Percentiles rank a stretch among this genome's conserved stretches.
Evolutionary conservation across 2,797 vertebrate species (phyloP).

Genomic region (Silurus lanzhouensis): DNA sequence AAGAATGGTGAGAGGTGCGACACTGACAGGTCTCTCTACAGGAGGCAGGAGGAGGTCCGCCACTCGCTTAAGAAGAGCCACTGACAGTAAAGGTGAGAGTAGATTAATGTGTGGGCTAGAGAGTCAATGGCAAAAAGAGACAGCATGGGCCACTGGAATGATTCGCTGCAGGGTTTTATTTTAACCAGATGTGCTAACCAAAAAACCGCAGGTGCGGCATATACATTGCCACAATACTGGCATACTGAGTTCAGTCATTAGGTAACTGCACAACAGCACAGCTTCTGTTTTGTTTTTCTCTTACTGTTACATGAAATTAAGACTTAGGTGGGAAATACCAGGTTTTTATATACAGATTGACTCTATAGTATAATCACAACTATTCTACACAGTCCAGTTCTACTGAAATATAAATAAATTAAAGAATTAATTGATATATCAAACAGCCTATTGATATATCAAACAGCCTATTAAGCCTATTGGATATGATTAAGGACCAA

Average conservation of each 20-base stretch:
- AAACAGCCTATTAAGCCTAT: too few relatives aligned
- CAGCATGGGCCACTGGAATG: conserved; percentile 19
- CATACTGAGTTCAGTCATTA: not conserved
- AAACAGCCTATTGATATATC: too few relatives aligned
- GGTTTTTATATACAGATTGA: not conserved
- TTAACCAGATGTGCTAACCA: not conserved
- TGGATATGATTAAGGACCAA: too few relatives aligned
- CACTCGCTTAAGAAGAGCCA: conserved; percentile 2
- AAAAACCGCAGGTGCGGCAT: not conserved
- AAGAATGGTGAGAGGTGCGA: conserved; percentile 8
- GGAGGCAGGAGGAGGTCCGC: conserved; percentile 19
- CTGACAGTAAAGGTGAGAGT: conserved; percentile 37
- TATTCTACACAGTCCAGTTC: not conserved
- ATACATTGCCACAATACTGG: not conserved
- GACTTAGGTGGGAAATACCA: too few relatives aligned
- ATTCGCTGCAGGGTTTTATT: conserved; percentile 33
- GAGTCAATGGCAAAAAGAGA: conserved; percentile 18
- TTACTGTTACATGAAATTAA: not conserved
- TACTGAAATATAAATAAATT: too few relatives aligned
- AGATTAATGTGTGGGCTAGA: conserved; percentile 38
- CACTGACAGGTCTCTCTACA: conserved; percentile 34
- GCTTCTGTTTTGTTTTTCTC: not conserved
- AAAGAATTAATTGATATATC: too few relatives aligned
- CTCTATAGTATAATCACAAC: not conserved
- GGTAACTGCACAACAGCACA: not conserved